Evolutionary conservation across 2,113 vertebrate species (phyloP).

Genomic region (Nestor notabilis): DNA sequence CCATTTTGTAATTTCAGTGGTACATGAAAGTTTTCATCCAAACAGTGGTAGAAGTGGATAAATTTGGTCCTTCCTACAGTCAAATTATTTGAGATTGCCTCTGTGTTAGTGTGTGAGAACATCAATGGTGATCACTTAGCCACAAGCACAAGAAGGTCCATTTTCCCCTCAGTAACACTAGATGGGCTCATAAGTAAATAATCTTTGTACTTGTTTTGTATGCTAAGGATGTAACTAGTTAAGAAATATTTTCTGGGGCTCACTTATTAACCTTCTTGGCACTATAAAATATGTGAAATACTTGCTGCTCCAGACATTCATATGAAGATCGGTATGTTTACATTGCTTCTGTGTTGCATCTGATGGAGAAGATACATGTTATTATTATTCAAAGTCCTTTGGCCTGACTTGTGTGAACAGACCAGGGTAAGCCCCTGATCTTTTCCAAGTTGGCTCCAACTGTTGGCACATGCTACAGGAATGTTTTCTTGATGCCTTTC

Average conservation of each 20-base stretch:
- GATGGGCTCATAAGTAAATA: neutral
- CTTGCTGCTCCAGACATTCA: neutral
- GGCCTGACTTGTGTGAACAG: neutral
- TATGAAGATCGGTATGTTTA: neutral
- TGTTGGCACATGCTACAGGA: neutral
- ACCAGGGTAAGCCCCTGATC: neutral
- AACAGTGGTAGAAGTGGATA: neutral
- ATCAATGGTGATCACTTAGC: neutral
- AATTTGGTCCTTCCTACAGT: neutral
- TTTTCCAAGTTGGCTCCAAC: neutral
- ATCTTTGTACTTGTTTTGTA: neutral
- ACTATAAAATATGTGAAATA: neutral
- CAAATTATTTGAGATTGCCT: rapidly evolving
- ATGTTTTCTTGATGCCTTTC: neutral
- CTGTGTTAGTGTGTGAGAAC: neutral
- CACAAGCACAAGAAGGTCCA: neutral
- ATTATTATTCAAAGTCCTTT: neutral
- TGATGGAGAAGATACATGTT: neutral
- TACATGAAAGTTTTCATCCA: neutral
- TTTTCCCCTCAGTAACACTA: neutral
- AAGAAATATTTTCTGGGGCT: neutral
- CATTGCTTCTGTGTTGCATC: neutral
- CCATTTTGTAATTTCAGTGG: neutral
- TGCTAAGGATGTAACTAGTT: neutral
- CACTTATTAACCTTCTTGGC: neutral